Evolutionary conservation across 2,797 vertebrate genomes (phyloP).

Genomic region (Anguilla pacifica): DNA sequence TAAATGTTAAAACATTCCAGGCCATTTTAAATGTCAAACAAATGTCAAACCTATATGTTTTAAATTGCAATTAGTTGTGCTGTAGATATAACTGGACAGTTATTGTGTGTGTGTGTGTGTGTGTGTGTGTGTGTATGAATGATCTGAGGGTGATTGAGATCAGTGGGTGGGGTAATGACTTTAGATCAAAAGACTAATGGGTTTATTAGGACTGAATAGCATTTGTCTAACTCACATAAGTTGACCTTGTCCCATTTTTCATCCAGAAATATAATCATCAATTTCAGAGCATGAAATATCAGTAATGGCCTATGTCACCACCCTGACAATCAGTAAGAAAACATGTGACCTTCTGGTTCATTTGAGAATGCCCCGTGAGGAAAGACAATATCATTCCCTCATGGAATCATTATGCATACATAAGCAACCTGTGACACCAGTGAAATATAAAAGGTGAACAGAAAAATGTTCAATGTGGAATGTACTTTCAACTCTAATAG

Average conservation of each 20-base stretch:
- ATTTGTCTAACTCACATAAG: neutral
- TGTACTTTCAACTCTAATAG: no score
- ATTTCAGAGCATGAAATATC: slow-evolving; percentile 12
- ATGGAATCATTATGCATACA: neutral
- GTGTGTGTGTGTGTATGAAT: neutral
- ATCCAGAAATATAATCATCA: slow-evolving; percentile 1
- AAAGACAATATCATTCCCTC: neutral
- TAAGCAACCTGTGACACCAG: neutral
- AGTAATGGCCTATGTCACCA: slow-evolving; percentile 4
- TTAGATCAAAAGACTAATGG: slow-evolving; percentile 9
- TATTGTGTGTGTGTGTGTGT: neutral
- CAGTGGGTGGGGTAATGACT: neutral
- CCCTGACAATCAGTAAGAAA: neutral
- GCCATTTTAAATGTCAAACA: neutral
- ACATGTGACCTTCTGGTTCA: neutral
- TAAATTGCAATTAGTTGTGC: neutral
- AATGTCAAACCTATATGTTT: neutral
- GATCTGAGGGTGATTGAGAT: neutral
- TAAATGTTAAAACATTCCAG: neutral
- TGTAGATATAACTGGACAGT: neutral
- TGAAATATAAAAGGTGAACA: neutral
- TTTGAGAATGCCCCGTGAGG: neutral
- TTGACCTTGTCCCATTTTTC: slow-evolving; percentile 8
- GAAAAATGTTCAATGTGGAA: no score
- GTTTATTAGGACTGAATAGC: slow-evolving; percentile 6